phyloP scores from a whole-genome alignment of 1,140 invertebrate genomes.

The Archivesica marissinica region DNA sequence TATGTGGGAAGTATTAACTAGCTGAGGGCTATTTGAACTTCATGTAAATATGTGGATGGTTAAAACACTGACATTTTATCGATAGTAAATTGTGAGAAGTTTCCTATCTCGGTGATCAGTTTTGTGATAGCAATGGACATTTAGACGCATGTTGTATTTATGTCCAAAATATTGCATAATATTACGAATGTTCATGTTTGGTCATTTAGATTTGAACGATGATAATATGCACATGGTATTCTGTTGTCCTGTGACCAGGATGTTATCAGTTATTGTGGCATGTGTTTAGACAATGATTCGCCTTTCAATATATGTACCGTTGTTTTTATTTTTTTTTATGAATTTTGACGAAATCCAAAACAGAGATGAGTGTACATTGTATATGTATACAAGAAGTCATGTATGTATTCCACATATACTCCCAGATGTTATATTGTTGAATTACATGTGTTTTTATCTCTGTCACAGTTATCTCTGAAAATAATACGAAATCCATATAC shows the following conservation, averaged over 20 bases:
- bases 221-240: constrained; percentile 26
- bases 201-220: not conserved
- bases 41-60: constrained; percentile 2
- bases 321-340: not conserved
- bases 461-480: too few species aligned
- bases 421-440: not conserved
- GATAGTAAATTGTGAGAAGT: not conserved
- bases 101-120: constrained; percentile 2
- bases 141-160: constrained; percentile 16
- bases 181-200: not conserved
- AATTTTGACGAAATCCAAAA: not conserved
- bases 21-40: not conserved
- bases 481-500: too few species aligned
- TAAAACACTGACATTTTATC: constrained; percentile 35
- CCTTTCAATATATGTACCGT: too few species aligned
- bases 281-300: constrained; percentile 1
- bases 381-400: not conserved
- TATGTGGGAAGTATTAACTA: not conserved
- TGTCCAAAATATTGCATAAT: constrained; percentile 25
- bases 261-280: constrained; percentile 1
- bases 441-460: not conserved
- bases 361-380: not conserved
- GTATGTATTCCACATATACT: not conserved
- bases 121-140: not conserved
- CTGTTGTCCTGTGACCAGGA: not conserved